These are phyloP conservation scores for Rhynchophorus ferrugineus DNA, from an alignment of 1,140 invertebrate genomes.

Conservation along the genomic window DNA sequence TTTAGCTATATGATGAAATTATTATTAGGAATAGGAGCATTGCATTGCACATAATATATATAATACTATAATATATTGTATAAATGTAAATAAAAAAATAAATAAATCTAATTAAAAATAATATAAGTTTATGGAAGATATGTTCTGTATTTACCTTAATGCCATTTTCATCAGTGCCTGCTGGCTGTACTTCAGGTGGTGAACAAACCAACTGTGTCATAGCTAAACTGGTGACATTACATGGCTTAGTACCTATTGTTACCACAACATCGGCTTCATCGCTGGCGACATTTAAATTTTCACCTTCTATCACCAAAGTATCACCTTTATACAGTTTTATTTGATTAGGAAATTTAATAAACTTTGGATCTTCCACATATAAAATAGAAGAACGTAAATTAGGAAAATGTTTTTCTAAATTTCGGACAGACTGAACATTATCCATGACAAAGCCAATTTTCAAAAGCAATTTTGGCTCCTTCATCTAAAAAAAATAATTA, in stretches of 20 bases:
- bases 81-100: background rate
- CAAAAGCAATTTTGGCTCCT: conserved; percentile 49
- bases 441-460: conserved; percentile 94
- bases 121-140: background rate
- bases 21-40: no score
- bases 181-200: conserved; percentile 78
- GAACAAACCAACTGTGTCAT: conserved; percentile 82
- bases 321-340: conserved; percentile 91
- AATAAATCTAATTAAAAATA: background rate
- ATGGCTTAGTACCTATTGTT: conserved; percentile 77
- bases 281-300: conserved; percentile 83
- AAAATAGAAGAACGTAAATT: conserved; percentile 69
- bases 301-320: conserved; percentile 90
- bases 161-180: conserved; percentile 78
- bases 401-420: conserved; percentile 81
- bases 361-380: conserved; percentile 89
- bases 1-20: no score
- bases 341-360: conserved; percentile 76
- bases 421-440: conserved; percentile 78
- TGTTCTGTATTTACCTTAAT: conserved; percentile 46
- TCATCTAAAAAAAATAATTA: conserved; percentile 25
- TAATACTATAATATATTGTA: background rate
- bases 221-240: conserved; percentile 90
- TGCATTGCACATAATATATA: no score
- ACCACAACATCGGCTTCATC: conserved; percentile 91